These are phyloP conservation scores for Peromyscus aztecus DNA, from an alignment of 2,797 vertebrate genomes.

Conservation along the genomic window DNA sequence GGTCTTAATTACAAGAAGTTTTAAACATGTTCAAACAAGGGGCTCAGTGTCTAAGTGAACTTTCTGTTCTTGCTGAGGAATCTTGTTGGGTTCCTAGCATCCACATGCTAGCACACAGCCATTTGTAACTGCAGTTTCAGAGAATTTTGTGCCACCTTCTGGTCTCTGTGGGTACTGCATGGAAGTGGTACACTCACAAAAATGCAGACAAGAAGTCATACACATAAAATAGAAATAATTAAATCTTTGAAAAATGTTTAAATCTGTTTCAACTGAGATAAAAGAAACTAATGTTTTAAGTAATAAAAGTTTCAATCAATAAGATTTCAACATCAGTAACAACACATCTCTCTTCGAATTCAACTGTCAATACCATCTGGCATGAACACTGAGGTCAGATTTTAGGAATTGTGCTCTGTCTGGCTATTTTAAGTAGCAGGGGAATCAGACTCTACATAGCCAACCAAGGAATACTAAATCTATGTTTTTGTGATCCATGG, in stretches of 20 bases:
- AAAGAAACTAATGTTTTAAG: neutral
- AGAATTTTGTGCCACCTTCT: neutral
- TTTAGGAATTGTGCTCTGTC: neutral
- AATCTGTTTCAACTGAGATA: slow-evolving; percentile 16
- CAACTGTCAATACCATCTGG: neutral
- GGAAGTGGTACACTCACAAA: neutral
- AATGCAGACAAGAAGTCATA: neutral
- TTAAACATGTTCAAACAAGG: neutral
- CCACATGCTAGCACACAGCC: neutral
- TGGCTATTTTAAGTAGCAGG: neutral
- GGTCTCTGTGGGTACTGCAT: neutral
- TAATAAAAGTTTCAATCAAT: neutral
- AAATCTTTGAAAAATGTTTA: neutral
- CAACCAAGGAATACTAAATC: neutral
- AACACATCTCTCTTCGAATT: neutral
- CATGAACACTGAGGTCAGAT: neutral
- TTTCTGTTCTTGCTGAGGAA: neutral
- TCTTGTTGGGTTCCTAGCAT: neutral
- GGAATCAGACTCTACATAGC: neutral
- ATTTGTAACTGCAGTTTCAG: neutral
- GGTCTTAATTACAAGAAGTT: slow-evolving; percentile 43
- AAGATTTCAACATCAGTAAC: slow-evolving; percentile 24
- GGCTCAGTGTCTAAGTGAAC: neutral
- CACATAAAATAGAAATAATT: neutral
- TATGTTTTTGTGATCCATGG: neutral